phyloP scores from a whole-genome alignment of 2,888 invertebrate genomes.

The Poecilus cupreus region DNA sequence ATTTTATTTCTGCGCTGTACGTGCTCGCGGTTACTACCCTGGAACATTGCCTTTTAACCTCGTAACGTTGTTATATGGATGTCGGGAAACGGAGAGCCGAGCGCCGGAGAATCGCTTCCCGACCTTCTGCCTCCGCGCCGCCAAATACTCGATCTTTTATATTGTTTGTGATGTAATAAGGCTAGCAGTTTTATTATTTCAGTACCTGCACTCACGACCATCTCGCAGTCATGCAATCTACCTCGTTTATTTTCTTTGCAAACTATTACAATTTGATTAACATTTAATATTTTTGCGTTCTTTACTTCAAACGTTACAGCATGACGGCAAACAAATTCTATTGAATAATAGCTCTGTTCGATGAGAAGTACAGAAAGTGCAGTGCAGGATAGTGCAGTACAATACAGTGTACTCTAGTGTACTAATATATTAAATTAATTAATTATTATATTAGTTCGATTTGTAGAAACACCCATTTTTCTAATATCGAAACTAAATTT shows the following conservation, averaged over 20 bases:
- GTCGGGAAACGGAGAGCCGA: background rate
- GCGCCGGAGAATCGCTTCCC: background rate
- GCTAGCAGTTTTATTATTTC: constrained; percentile 32
- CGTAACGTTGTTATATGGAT: constrained; percentile 55
- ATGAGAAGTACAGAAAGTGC: too few relatives aligned
- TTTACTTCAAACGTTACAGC: too few relatives aligned
- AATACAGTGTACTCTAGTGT: too few relatives aligned
- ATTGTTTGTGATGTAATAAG: constrained; percentile 45
- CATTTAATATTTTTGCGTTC: background rate
- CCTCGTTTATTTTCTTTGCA: background rate
- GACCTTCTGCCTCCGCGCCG: background rate
- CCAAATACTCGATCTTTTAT: constrained; percentile 15
- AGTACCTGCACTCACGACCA: background rate
- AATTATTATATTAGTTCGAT: too few relatives aligned
- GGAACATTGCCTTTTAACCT: constrained; percentile 57
- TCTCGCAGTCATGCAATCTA: background rate
- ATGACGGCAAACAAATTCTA: too few relatives aligned
- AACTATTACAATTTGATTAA: background rate
- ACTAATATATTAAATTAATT: too few relatives aligned
- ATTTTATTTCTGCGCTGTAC: constrained; percentile 63
- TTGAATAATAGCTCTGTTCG: too few relatives aligned
- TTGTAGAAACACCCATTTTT: too few relatives aligned
- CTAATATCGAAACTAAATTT: too few relatives aligned
- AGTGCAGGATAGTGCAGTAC: too few relatives aligned
- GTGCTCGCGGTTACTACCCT: constrained; percentile 37